Percentiles rank a stretch among this genome's conserved stretches.
Evolutionary conservation across 2,888 invertebrate genomes (phyloP).

Genomic region (Sminthurinus aureus): DNA sequence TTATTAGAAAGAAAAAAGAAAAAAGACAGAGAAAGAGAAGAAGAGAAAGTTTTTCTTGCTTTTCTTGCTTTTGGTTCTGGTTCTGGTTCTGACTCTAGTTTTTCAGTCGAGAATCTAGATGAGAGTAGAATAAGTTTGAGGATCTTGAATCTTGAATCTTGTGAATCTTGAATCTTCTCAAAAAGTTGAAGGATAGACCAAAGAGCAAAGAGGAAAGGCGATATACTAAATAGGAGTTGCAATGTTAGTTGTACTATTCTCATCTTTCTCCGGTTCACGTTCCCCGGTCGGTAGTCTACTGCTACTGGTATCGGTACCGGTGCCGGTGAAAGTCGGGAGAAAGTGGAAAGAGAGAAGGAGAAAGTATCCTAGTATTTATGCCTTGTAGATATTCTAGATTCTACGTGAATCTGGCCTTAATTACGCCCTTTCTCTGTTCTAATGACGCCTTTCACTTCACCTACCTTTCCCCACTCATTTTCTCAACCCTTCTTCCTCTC

Average conservation of each 20-base stretch:
- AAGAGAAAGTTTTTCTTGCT: background rate
- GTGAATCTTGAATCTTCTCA: background rate
- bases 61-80: too few species aligned
- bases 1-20: conserved; percentile 7
- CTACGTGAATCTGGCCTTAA: conserved; percentile 9
- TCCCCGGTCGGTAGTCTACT: too few species aligned
- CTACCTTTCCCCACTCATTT: background rate
- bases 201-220: background rate
- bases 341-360: background rate
- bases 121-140: background rate
- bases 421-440: conserved; percentile 41
- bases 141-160: too few species aligned
- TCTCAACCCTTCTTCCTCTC: background rate
- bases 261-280: background rate
- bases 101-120: too few species aligned
- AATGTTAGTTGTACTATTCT: background rate
- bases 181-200: background rate
- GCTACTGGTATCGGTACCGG: background rate
- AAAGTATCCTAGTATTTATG: too few species aligned
- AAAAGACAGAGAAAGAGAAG: background rate
- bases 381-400: too few species aligned
- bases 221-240: background rate
- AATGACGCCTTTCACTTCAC: conserved; percentile 38
- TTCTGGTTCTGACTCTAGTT: too few species aligned
- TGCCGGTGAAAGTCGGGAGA: background rate